Percentiles rank a stretch among this genome's conserved stretches.
phyloP scores from a whole-genome alignment of 2,797 vertebrate species.

The Hydrophis major region DNA sequence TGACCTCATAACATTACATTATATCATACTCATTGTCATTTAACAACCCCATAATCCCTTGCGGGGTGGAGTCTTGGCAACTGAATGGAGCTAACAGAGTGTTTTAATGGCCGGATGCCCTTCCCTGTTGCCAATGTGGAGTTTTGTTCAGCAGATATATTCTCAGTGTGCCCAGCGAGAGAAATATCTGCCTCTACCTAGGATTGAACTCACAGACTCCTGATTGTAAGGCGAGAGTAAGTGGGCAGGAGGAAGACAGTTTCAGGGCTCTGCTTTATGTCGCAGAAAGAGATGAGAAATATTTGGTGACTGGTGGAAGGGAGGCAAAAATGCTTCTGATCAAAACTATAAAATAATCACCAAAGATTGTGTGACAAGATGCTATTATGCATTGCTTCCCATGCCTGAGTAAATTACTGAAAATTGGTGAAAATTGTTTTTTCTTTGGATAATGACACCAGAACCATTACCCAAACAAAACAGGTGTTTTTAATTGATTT shows the following conservation, averaged over 20 bases:
- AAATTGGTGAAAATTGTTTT: neutral
- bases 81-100: no score
- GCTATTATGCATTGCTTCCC: neutral
- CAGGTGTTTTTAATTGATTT: neutral
- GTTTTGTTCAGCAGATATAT: no score
- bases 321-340: neutral
- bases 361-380: neutral
- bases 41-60: no score
- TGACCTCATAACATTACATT: no score
- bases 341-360: neutral
- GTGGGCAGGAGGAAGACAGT: neutral
- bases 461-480: neutral
- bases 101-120: no score
- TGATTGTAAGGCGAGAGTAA: no score
- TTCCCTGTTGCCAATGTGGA: no score
- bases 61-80: no score
- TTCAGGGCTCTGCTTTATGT: neutral
- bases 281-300: neutral
- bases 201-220: no score
- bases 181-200: no score
- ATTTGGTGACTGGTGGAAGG: neutral
- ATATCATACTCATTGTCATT: no score
- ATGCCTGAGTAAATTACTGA: neutral
- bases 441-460: neutral
- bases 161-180: no score